phyloP scores from a whole-genome alignment of 2,113 vertebrate genomes.

The Calidris pugnax region DNA sequence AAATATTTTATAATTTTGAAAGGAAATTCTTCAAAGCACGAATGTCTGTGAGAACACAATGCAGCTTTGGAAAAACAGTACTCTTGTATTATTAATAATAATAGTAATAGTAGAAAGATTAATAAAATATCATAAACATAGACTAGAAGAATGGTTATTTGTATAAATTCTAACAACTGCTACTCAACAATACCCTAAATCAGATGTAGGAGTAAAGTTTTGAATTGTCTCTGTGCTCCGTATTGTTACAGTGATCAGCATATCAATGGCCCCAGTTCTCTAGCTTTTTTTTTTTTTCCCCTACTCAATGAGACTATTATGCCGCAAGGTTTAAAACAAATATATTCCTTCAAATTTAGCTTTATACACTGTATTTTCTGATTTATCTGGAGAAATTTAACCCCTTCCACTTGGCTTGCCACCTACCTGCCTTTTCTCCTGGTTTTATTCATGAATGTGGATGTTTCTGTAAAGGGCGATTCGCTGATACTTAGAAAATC shows the following conservation, averaged over 20 bases:
- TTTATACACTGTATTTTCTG: neutral
- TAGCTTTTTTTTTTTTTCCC: neutral
- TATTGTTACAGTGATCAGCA: constrained; percentile 17
- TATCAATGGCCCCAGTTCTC: neutral
- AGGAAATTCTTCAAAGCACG: constrained; percentile 63
- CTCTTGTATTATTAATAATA: constrained; percentile 66
- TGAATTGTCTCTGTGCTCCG: neutral
- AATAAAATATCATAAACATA: constrained; percentile 58
- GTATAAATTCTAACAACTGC: constrained; percentile 16
- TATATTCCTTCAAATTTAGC: neutral
- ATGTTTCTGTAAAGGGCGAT: neutral
- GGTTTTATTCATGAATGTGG: neutral
- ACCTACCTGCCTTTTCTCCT: neutral
- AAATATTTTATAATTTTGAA: constrained; percentile 72
- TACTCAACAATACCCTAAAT: neutral
- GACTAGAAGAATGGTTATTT: constrained; percentile 4
- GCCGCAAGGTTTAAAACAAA: constrained; percentile 31
- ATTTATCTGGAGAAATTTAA: neutral
- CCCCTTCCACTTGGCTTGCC: neutral
- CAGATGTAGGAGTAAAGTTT: constrained; percentile 16
- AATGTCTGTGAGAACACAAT: constrained; percentile 19
- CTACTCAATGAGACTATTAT: neutral
- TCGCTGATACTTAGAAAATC: neutral
- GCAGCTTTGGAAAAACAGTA: constrained; percentile 22
- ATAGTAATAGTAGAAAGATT: constrained; percentile 44